These are phyloP conservation scores for Cynoglossus semilaevis DNA, from an alignment of 2,113 vertebrate genomes.

Conservation along the genomic window DNA sequence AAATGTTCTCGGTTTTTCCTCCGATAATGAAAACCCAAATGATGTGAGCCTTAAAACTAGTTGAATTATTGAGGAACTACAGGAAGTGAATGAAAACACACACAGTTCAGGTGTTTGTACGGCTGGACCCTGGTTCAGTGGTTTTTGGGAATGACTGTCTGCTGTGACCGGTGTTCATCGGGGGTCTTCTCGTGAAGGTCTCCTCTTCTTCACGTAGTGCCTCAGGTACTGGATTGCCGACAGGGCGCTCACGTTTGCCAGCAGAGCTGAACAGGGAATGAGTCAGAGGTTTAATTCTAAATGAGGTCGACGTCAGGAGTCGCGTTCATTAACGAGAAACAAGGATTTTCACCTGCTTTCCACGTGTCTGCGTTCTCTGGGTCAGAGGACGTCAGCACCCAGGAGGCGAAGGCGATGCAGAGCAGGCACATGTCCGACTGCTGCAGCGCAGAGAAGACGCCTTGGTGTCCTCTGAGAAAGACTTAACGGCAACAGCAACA, in stretches of 20 bases:
- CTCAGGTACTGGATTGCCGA: constrained; percentile 95
- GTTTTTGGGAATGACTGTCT: constrained; percentile 31
- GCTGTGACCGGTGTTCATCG: constrained; percentile 31
- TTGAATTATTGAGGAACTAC: too few species aligned
- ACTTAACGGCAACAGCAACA: neutral
- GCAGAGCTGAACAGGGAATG: constrained; percentile 80
- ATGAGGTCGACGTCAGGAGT: too few species aligned
- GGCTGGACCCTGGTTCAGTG: constrained; percentile 58
- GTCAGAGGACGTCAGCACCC: constrained; percentile 89
- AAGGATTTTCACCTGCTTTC: constrained; percentile 84
- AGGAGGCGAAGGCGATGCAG: constrained; percentile 94
- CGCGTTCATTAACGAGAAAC: too few species aligned
- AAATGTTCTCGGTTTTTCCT: too few species aligned
- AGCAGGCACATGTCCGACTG: constrained; percentile 90
- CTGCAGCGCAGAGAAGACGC: constrained; percentile 63
- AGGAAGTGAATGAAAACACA: too few species aligned
- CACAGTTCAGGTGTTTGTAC: neutral
- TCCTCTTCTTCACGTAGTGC: constrained; percentile 63
- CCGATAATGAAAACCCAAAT: too few species aligned
- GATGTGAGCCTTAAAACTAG: too few species aligned
- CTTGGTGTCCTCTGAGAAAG: constrained; percentile 58
- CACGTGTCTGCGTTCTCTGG: constrained; percentile 86
- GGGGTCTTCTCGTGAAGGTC: constrained; percentile 26
- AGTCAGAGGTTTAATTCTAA: constrained; percentile 12
- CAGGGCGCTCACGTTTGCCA: constrained; percentile 89